Evolutionary conservation across 2,113 vertebrate genomes (phyloP), one percentile per base, ranked within the genome.

Genomic region (Dolichotis patagonum): DNA sequence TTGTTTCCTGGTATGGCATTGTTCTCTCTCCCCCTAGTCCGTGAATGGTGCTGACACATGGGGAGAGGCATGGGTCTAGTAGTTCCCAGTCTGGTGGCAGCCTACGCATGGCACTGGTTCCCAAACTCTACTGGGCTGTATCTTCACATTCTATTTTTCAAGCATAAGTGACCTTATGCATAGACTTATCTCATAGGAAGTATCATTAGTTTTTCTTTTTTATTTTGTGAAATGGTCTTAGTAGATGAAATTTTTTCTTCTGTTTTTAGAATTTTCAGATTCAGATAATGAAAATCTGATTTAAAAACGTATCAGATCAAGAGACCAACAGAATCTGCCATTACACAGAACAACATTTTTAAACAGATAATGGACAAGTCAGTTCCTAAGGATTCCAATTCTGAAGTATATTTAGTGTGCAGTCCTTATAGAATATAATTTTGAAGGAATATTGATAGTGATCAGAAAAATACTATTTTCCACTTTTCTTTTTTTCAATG

Each of bases 81-180:
- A 8, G 9, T 52, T 52, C 10, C 49, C 49, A 52, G 49, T 10
- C 49, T 52, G 49, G 10, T 10, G 9, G 5, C 9, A 10, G 49
- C 49, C 49, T 52, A 10, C 9, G 10, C 49, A 52, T 52, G 49
- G 49, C 49, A 52, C 49, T 52, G 49, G 49, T 52, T 52, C 49
- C 49, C 49, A 52, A 52, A 10, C 49, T 52, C 49, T 52, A 52
- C 10, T 52, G 49, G 49, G 49, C 49, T 52, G 49, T 52, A 52
- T 52, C 86, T 92, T 73, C 63, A 78, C 16, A 46, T 93, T 95
- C 41, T 85, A n/a, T 81, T 73, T 90, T 56, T 90, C 62, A 89
- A 17, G 73, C 14, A 90, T 54, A 82, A 73, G 41, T 30, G 82
- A 80, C 2, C 16, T 41, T 91, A 28, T 41, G 3, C 13, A 60